phyloP scores from a whole-genome alignment of 1,140 invertebrate genomes.

The Aphis gossypii region DNA sequence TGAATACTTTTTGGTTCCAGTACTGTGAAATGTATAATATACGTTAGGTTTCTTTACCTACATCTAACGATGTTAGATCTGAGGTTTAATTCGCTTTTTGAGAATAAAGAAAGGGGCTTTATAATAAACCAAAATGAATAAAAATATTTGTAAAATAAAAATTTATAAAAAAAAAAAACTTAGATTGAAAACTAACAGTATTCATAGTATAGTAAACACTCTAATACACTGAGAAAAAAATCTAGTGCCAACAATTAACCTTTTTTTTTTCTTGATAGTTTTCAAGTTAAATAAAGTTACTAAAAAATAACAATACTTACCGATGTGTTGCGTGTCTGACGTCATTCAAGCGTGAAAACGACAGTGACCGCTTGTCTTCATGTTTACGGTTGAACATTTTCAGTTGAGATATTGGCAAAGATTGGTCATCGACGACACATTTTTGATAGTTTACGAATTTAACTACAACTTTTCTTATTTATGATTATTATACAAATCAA shows the following conservation, averaged over 20 bases:
- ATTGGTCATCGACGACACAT: neutral
- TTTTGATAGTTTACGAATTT: neutral
- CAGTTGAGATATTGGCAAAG: neutral
- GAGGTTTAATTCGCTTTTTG: neutral
- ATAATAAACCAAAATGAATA: neutral
- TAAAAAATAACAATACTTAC: neutral
- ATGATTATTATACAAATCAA: neutral
- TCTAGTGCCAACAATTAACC: neutral
- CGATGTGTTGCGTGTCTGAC: neutral
- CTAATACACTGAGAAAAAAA: neutral
- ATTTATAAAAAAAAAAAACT: neutral
- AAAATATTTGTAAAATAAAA: neutral
- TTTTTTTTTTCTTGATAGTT: neutral
- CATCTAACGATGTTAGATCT: neutral
- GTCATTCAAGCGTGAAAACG: neutral
- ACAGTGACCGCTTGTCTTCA: neutral
- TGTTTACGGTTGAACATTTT: neutral
- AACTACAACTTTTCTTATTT: neutral
- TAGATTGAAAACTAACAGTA: neutral
- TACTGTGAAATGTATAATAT: neutral
- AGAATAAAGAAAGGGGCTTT: too few species aligned
- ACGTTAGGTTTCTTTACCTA: neutral
- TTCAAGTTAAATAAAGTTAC: neutral
- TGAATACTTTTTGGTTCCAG: neutral
- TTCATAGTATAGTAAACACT: neutral